Percentiles rank a stretch among this genome's conserved stretches.
Conservation (phyloP, 2,888 invertebrate species). For the Agriotes lineatus region DNA sequence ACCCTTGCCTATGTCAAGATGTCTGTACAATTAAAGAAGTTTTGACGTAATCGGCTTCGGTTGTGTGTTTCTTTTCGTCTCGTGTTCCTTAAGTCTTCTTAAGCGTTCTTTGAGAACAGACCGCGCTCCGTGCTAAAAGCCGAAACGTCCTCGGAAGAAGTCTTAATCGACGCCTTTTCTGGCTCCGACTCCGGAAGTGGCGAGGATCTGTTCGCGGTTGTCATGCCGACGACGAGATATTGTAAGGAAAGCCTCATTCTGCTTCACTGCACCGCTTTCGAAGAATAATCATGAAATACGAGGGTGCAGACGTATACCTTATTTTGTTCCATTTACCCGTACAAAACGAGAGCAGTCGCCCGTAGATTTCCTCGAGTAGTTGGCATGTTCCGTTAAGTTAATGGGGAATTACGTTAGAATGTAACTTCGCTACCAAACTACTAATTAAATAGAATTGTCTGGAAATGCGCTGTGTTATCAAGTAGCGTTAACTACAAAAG, state of each 20-base stretch:
- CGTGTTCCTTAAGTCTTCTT: slow-evolving; percentile 29
- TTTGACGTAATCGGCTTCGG: slow-evolving; percentile 34
- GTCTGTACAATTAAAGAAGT: slow-evolving; percentile 33
- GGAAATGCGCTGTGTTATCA: slow-evolving; percentile 32
- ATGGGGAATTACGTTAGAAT: slow-evolving; percentile 35
- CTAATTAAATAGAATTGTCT: slow-evolving; percentile 41
- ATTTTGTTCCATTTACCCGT: slow-evolving; percentile 50
- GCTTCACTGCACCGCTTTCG: slow-evolving; percentile 54
- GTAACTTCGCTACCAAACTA: slow-evolving; percentile 38
- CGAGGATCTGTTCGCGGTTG: slow-evolving; percentile 52
- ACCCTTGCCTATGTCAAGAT: slow-evolving; percentile 5
- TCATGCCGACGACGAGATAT: slow-evolving; percentile 59
- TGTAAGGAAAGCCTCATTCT: slow-evolving; percentile 56
- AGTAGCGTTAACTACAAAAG: slow-evolving; percentile 34
- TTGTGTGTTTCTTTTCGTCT: slow-evolving; percentile 28
- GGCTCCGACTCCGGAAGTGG: slow-evolving; percentile 35
- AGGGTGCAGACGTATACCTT: slow-evolving; percentile 55
- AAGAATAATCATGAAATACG: slow-evolving; percentile 58
- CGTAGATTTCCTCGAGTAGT: slow-evolving; percentile 37
- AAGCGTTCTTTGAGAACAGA: slow-evolving; percentile 27
- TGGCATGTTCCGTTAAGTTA: slow-evolving; percentile 31
- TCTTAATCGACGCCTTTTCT: slow-evolving; percentile 43
- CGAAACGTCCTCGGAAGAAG: slow-evolving; percentile 34
- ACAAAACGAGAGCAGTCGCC: slow-evolving; percentile 41
- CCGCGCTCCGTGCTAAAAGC: slow-evolving; percentile 36